Base-by-base conservation (phyloP, 30 jellyfish, hydroid and myxozoan genomes). In the Euphysa ruthae region DNA sequence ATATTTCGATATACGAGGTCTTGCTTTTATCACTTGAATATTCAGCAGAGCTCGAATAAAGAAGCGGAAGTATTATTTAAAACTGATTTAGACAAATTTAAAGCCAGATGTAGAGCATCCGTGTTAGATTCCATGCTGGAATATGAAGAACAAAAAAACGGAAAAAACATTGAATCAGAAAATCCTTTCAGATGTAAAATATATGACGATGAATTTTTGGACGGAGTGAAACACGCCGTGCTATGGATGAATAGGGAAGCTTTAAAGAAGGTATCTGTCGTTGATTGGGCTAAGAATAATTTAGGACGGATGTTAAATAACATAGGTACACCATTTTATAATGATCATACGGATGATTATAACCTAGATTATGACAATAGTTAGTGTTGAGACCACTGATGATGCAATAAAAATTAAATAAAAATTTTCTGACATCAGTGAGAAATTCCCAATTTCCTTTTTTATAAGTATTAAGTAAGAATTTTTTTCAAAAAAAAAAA, bases 151-250 rank as follows among this genome's bases (percentile, higher is more conserved):
- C 95, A 71, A 18, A 49, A 49, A 1, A 27, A 44, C 50, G 81
- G 44, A 10, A 29, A 62, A 49, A 52, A 55, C 23, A 20, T 13
- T 35, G 87, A 65, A 34, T 28, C 58, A 4, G 94, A 74, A 38
- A 86, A 86, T 49, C 96, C 96, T 0, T 86, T 86, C 54, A 55
- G 71, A 21, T 60, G 92, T 32, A 31, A 50, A n/a, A 22, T 86
- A 43, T 62, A 78, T 14, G 83, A 70, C 10, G 30, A 52, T 0
- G 38, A 55, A 6, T 32, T 57, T 15, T 16, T 52, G 19, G 25
- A 54, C 6, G 83, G 78, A 8, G 63, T 70, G 13, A 70, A 52
- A 27, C 52, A 70, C 10, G 31, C 55, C 18, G 31, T 70, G 43
- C 23, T 52, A 51, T 13, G 56, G 23, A 68, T 8, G 50, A 38